Evolutionary conservation across 2,113 vertebrate genomes (phyloP), one percentile per base, ranked within the genome.

Genomic region (Channa maculata): DNA sequence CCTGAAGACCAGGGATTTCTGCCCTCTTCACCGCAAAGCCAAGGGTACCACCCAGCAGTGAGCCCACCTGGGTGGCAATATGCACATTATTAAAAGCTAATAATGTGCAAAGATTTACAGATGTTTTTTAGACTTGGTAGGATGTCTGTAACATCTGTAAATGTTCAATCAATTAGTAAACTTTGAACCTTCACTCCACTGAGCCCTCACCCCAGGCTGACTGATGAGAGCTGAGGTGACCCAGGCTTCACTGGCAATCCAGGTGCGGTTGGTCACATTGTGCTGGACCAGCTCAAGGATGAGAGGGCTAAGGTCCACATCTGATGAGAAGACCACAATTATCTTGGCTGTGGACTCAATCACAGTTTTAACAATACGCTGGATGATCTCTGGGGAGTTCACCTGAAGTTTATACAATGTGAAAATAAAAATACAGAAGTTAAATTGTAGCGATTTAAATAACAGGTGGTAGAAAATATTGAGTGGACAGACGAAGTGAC

Each of bases 171-270:
- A 15, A 8, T 15, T 3, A 33, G 33, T 51, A 14, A 38, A 14
- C 12, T 41, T 15, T 39, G 6, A 13, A 12, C 45, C 12, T 7
- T 14, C 45, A 4, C 15, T 55, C 2, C 0, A 11, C 44, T 4
- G 12, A 46, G 5, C 4, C 11, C 93, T 93, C 53, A 95, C 93
- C 55, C 93, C 84, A 0, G 94, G 92, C 60, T 89, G 93, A 43
- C 91, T 90, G 66, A 96, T 94, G 77, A 96, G 92, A 14, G 95
- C 94, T 0, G 95, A 96, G 24, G 95, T 95, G 44, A 96, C 74
- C 95, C 95, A 96, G 14, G 94, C 95, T 85, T 96, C 96, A 1
- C 94, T 96, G 5, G 93, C 94, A 12, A 96, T 94, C 94, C 95
- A 96, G 0, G 95, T 97, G 61, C 92, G 94, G 59, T 95, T 92